Base-by-base conservation (phyloP, 2,113 vertebrate genomes). In the Synchiropus splendidus region DNA sequence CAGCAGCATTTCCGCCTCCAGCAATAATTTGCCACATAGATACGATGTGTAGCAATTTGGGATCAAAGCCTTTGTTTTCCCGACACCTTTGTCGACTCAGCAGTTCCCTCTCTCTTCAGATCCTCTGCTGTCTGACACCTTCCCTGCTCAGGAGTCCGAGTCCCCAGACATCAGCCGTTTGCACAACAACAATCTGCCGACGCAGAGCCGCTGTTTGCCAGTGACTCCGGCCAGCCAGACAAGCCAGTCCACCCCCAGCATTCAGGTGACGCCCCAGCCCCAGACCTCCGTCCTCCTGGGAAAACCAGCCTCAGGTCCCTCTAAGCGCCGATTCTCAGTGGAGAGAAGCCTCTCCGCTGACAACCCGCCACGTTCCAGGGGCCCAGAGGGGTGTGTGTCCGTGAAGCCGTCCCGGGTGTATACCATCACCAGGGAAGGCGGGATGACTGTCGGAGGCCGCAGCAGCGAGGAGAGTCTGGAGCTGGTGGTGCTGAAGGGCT, bases 91-190 rank as follows among this genome's bases (percentile, higher is more conserved):
- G 3, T 37, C 6, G 36, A 37, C n/a, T n/a, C 36, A 37, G 16
- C 14, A 36, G 11, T 27, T 12, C 5, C 13, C 5, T 57, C 11
- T 44, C 2, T 55, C 66, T 75, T 13, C 78, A 98, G 94, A 93
- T 83, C 92, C 92, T 81, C 82, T 96, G 51, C 67, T 97, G 48
- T 91, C 92, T 54, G 90, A 97, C 38, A 87, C 89, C 36, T 90
- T 86, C 49, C 63, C 87, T 0, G 86, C 85, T 40, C 92, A 89
- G 56, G 91, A 94, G 52, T 61, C 67, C n/a, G 89, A 90, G 39
- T 92, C 90, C 39, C 89, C 90, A 0, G 89, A 87, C 70, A 58
- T 87, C 34, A 67, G 61, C 56, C 58, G 32, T 38, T 69, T 83
- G 42, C 74, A 80, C 37, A 75, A 72, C 61, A 80, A 70, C 65